Conservation (phyloP, 2,888 invertebrate genomes). For the Heliconius ethilla region DNA sequence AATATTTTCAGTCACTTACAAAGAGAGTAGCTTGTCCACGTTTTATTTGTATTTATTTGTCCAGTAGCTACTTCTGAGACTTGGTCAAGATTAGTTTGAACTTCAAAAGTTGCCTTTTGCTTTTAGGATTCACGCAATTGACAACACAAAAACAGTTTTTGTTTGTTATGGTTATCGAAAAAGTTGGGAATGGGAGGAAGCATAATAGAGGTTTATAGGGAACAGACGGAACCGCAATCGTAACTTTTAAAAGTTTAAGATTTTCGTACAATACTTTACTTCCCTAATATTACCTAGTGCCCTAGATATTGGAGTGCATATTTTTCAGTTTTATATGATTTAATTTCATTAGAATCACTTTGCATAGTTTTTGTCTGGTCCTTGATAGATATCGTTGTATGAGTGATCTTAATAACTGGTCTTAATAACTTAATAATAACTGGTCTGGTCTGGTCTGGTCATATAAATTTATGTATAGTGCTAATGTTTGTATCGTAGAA, state of each 20-base stretch:
- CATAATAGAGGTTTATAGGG: conserved; percentile 48
- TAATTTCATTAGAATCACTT: too few species aligned
- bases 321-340: not conserved
- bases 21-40: conserved; percentile 35
- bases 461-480: not conserved
- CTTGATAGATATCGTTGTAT: too few species aligned
- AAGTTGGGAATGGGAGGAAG: conserved; percentile 45
- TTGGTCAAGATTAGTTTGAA: conserved; percentile 47
- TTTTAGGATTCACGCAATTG: conserved; percentile 45
- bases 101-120: conserved; percentile 47
- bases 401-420: too few species aligned
- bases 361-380: not conserved
- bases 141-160: conserved; percentile 48
- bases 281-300: not conserved
- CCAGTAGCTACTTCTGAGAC: conserved; percentile 39
- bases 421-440: too few species aligned
- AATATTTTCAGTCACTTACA: conserved; percentile 28
- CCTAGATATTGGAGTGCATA: not conserved
- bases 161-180: conserved; percentile 51
- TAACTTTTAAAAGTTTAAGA: conserved; percentile 36
- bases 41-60: conserved; percentile 46
- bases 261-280: conserved; percentile 23
- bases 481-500: not conserved
- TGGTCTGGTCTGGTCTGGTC: too few species aligned
- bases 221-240: conserved; percentile 42